A percentile compares a stretch with the other conserved stretches of the same genome.
Evolutionary conservation across 2,888 invertebrate genomes (phyloP).

Genomic region (Lasioglossum pauxillum): DNA sequence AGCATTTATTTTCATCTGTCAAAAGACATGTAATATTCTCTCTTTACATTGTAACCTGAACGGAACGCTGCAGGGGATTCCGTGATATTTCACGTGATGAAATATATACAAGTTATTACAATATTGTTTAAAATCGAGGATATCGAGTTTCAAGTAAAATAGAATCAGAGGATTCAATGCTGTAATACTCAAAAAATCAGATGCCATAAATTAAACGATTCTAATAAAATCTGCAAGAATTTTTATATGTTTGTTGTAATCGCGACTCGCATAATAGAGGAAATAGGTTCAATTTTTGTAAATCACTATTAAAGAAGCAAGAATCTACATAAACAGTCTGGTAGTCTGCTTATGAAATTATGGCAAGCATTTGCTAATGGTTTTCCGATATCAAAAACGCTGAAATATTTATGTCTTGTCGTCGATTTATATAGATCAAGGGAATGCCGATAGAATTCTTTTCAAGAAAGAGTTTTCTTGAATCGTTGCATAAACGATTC

Average conservation of each 20-base stretch:
- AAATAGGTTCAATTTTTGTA: background rate
- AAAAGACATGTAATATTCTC: conserved; percentile 3
- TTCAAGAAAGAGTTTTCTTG: conserved; percentile 5
- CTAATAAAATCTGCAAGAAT: background rate
- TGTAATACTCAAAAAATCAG: background rate
- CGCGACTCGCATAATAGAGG: background rate
- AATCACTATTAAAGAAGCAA: background rate
- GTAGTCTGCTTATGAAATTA: background rate
- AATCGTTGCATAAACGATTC: background rate
- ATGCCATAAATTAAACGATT: background rate
- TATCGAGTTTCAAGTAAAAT: background rate
- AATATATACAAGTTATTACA: background rate
- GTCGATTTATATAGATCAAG: conserved; percentile 6
- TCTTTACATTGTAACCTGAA: conserved; percentile 9
- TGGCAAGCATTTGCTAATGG: background rate
- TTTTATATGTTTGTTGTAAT: too few species aligned
- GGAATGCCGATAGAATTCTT: background rate
- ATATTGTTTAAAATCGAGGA: background rate
- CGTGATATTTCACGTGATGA: background rate
- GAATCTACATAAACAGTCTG: background rate
- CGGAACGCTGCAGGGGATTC: background rate
- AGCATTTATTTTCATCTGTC: conserved; percentile 13
- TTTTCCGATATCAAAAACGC: background rate
- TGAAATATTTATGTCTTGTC: background rate
- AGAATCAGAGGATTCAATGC: background rate